phyloP scores from a whole-genome alignment of 2,888 invertebrate genomes.

The Standfussiana lucernea region DNA sequence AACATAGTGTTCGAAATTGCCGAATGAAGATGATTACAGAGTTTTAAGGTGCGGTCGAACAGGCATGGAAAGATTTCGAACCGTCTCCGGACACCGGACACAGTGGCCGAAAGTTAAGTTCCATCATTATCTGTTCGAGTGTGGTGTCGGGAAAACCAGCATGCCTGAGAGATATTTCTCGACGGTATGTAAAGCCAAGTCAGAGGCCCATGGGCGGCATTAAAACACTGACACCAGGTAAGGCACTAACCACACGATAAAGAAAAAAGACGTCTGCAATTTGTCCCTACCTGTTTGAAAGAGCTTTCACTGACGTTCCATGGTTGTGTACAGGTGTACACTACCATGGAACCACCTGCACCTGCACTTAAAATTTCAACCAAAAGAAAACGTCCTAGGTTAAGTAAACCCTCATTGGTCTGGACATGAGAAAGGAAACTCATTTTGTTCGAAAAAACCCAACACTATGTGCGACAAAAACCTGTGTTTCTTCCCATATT shows the following conservation, averaged over 20 bases:
- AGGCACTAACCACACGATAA: no score
- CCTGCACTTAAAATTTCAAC: neutral
- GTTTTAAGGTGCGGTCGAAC: neutral
- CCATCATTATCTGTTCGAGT: neutral
- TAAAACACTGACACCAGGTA: no score
- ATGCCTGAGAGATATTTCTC: no score
- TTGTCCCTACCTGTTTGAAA: neutral
- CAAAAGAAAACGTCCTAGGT: neutral
- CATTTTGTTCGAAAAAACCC: neutral
- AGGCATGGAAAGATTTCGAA: neutral
- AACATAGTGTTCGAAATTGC: neutral
- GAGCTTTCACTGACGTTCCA: no score
- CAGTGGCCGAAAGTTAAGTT: neutral
- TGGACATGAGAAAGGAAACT: neutral
- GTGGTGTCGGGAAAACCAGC: neutral
- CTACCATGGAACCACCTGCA: no score
- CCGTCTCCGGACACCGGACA: neutral
- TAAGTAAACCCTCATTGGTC: neutral
- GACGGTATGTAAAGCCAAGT: no score
- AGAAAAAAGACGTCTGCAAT: no score
- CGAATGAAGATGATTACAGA: neutral
- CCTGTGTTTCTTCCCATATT: slow-evolving; percentile 26
- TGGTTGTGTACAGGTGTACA: neutral
- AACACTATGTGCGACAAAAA: neutral
- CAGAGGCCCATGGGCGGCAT: no score